phyloP scores from a whole-genome alignment of 1,140 invertebrate species.

The Sipha flava region DNA sequence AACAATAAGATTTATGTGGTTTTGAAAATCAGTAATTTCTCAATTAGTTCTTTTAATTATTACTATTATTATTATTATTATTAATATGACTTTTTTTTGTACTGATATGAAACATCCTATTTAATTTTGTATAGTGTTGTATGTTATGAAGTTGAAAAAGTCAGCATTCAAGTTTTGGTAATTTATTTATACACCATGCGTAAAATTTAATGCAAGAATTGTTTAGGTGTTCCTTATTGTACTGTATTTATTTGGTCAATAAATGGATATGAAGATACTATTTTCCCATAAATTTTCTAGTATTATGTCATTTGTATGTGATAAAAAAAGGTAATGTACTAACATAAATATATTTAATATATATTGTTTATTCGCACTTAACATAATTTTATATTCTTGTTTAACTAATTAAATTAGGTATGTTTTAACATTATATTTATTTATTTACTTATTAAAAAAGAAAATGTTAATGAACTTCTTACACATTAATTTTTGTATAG shows the following conservation, averaged over 20 bases:
- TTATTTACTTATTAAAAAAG: too few relatives aligned
- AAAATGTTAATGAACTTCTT: too few relatives aligned
- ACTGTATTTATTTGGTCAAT: neutral
- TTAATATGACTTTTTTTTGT: neutral
- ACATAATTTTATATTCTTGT: neutral
- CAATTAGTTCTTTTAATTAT: neutral
- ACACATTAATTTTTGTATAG: too few relatives aligned
- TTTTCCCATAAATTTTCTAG: neutral
- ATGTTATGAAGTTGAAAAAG: neutral
- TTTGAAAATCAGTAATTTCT: neutral
- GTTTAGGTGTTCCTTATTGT: neutral
- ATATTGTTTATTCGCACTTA: neutral
- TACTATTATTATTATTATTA: neutral
- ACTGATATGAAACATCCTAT: neutral
- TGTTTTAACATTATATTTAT: too few relatives aligned
- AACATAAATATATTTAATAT: neutral
- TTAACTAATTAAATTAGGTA: neutral
- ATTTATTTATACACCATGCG: neutral
- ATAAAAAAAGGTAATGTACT: neutral
- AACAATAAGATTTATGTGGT: neutral
- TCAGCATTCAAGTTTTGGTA: neutral
- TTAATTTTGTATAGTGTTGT: neutral
- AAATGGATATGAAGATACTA: neutral
- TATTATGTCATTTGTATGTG: neutral
- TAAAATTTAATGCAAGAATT: neutral